A percentile compares a stretch with the other conserved stretches of the same genome.
These are phyloP conservation scores for Ptychobarbus kaznakovi DNA, from an alignment of 2,797 vertebrate genomes.

Conservation along the genomic window DNA sequence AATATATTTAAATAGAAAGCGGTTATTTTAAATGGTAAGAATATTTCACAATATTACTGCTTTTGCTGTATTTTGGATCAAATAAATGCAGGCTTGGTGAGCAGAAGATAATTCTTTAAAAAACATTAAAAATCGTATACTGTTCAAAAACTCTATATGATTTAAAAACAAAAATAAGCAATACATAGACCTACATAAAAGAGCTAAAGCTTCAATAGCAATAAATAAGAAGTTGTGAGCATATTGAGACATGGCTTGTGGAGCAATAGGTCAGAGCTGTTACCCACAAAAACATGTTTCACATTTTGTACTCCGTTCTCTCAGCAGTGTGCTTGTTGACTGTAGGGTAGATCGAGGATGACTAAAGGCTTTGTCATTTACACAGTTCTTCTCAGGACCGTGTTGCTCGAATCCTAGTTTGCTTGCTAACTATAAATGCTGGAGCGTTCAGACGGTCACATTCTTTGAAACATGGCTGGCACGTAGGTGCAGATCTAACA, in stretches of 20 bases:
- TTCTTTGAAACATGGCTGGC: slow-evolving; percentile 59
- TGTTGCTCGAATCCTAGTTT: slow-evolving; percentile 34
- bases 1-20: no score
- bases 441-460: slow-evolving; percentile 46
- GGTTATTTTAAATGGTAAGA: no score
- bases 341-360: neutral
- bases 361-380: slow-evolving; percentile 26
- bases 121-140: neutral
- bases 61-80: neutral
- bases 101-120: neutral
- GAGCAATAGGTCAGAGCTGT: slow-evolving; percentile 32
- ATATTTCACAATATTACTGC: neutral
- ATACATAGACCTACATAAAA: neutral
- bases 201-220: neutral
- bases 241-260: slow-evolving; percentile 10
- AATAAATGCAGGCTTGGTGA: neutral
- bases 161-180: neutral
- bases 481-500: slow-evolving; percentile 60
- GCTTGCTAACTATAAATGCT: slow-evolving; percentile 47
- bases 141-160: no score
- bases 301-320: slow-evolving; percentile 44
- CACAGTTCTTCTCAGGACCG: slow-evolving; percentile 14
- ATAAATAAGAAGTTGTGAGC: neutral
- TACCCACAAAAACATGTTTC: slow-evolving; percentile 42
- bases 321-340: slow-evolving; percentile 19